Evolutionary conservation across 2,888 invertebrate species (phyloP).

Genomic region (Muschampia plurimacula): DNA sequence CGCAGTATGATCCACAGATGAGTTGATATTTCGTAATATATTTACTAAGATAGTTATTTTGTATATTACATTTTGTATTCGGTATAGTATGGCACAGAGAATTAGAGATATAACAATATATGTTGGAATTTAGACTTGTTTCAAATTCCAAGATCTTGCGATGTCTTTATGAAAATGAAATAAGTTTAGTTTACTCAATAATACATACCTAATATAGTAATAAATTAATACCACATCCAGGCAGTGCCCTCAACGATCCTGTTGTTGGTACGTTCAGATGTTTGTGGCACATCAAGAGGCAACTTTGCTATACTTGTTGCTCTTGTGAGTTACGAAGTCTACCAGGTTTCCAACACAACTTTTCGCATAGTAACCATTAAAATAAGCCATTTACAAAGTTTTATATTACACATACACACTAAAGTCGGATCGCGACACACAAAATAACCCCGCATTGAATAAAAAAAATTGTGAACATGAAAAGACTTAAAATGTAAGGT

Average conservation of each 20-base stretch:
- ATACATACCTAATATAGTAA: too few species aligned
- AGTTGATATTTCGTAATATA: slow-evolving; percentile 25
- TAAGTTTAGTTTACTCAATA: too few species aligned
- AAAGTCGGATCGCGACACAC: slow-evolving; percentile 5
- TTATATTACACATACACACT: neutral
- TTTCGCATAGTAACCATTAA: neutral
- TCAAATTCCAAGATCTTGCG: too few species aligned
- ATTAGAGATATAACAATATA: too few species aligned
- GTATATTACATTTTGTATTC: too few species aligned
- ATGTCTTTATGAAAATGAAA: too few species aligned
- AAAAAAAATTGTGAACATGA: slow-evolving; percentile 6
- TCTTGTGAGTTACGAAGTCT: slow-evolving; percentile 55
- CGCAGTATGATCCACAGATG: slow-evolving; percentile 24
- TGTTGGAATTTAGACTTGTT: too few species aligned
- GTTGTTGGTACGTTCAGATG: slow-evolving; percentile 71
- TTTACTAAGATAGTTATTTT: neutral
- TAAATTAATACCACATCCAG: slow-evolving; percentile 63
- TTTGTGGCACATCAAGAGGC: slow-evolving; percentile 67
- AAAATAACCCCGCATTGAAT: neutral
- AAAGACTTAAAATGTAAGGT: slow-evolving; percentile 29
- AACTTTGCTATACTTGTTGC: slow-evolving; percentile 60
- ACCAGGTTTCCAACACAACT: slow-evolving; percentile 59
- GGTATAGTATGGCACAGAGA: too few species aligned
- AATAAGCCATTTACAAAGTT: neutral
- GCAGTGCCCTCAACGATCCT: slow-evolving; percentile 61